phyloP scores from a whole-genome alignment of 2,888 invertebrate species.

The Urechis unicinctus region DNA sequence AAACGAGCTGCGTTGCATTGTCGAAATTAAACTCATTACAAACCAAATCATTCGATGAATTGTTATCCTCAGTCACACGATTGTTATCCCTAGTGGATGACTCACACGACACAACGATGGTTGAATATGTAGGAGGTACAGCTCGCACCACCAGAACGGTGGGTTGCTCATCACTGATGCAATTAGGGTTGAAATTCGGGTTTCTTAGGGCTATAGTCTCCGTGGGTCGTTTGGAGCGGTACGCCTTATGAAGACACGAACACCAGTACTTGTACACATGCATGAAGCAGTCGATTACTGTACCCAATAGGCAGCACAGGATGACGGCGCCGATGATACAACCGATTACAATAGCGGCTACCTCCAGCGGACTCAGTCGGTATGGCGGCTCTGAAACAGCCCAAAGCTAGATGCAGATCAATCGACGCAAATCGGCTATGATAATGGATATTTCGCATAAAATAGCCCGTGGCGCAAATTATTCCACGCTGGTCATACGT shows the following conservation, averaged over 20 bases:
- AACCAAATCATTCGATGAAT: not conserved
- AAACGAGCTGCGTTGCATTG: no score
- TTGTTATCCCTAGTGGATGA: not conserved
- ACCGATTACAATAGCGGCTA: slow-evolving; percentile 17
- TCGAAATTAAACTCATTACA: no score
- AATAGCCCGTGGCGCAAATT: no score
- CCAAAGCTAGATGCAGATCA: no score
- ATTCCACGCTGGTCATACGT: no score
- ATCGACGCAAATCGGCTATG: no score
- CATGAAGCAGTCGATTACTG: slow-evolving; percentile 17
- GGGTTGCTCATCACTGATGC: slow-evolving; percentile 10
- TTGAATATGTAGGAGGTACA: slow-evolving; percentile 16
- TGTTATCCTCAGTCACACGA: not conserved
- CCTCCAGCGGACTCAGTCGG: slow-evolving; percentile 4
- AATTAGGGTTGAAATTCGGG: not conserved
- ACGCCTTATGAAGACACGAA: slow-evolving; percentile 11
- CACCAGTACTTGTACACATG: slow-evolving; percentile 23
- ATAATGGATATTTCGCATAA: no score
- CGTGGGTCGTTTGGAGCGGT: not conserved
- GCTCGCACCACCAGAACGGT: slow-evolving; percentile 14
- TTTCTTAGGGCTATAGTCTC: not conserved
- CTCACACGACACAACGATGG: slow-evolving; percentile 7
- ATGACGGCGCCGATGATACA: slow-evolving; percentile 14
- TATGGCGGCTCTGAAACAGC: not conserved
- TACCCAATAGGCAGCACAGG: slow-evolving; percentile 15